Base-by-base conservation (phyloP, 2,888 invertebrate genomes). In the Adineta ricciae region DNA sequence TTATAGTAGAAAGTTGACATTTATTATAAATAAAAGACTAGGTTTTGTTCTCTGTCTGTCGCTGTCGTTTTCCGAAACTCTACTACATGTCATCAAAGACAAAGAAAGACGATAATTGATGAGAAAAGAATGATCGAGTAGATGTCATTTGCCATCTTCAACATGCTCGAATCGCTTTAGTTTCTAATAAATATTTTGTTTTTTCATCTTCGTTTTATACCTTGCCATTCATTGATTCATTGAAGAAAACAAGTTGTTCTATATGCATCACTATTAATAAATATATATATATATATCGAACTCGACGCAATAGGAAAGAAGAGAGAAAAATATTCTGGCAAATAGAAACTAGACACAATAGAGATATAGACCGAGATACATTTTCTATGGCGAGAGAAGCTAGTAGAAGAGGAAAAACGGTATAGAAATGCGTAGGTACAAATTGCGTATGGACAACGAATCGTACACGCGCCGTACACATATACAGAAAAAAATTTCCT, bases 391-490 rank as follows among this genome's bases (percentile, higher is more conserved):
- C 32, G 32, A 19, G 5, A 32, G 32, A 64, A 36, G 27, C 1
- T n/a, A 16, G 64, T 2, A 46, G 1, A 32, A 32, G 21, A 32
- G 32, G 32, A 64, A 32, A 64, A 16, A 16, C 64, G 32, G 32
- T 27, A 64, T 27, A 32, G 27, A 32, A 19, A 27, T 32, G 64
- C 32, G 19, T 32, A 64, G 64, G 64, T 64, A 64, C 64, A 64
- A 64, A 64, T 64, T 64, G 64, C 64, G 36, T 64, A 64, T 64
- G 64, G 64, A 64, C 64, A 64, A 64, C 64, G 64, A 64, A 64
- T 64, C 27, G 32, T 64, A 64, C 64, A 64, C 32, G 64, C 64
- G 64, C 32, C 64, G 2, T 32, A 19, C 64, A 27, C 32, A 32
- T 64, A 64, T 32, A 19, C 14, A 64, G 27, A 64, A 64, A 32